These are phyloP conservation scores for Drosophila subpulchrella DNA, from an alignment of 1,140 invertebrate genomes.

Conservation along the genomic window DNA sequence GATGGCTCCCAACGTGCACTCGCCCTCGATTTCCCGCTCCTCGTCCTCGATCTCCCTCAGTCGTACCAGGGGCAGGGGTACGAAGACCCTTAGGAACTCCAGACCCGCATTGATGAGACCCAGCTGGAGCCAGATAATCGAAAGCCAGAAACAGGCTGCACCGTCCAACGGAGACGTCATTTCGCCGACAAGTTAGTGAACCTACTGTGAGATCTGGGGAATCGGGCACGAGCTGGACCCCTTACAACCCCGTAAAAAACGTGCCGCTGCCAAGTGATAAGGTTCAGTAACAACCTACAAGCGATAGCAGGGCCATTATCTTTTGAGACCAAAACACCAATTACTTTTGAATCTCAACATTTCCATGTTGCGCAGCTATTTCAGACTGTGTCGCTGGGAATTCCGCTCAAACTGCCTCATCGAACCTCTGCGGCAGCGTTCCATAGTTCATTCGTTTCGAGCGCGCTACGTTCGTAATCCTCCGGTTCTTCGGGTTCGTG, in stretches of 20 bases:
- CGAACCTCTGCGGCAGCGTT: constrained; percentile 27
- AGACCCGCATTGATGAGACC: constrained; percentile 34
- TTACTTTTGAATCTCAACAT: constrained; percentile 21
- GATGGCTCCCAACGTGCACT: constrained; percentile 51
- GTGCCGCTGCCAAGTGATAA: constrained; percentile 18
- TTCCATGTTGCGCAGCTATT: constrained; percentile 1
- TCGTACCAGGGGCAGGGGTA: constrained; percentile 40
- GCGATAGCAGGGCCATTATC: constrained; percentile 5
- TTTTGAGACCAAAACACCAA: constrained; percentile 7
- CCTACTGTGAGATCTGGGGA: constrained; percentile 14
- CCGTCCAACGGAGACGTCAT: constrained; percentile 9
- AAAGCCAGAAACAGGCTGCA: constrained; percentile 20
- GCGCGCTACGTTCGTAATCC: no score
- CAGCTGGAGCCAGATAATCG: constrained; percentile 40
- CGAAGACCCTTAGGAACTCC: constrained; percentile 15
- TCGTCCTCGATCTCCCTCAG: constrained; percentile 24
- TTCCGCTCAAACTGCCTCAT: constrained; percentile 22
- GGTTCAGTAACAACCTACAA: not conserved
- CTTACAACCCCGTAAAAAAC: not conserved
- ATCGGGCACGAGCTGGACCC: constrained; percentile 2
- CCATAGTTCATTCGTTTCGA: constrained; percentile 22
- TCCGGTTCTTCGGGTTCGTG: not conserved
- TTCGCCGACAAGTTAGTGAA: constrained; percentile 5
- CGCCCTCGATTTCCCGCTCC: constrained; percentile 31
- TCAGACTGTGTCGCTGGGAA: not conserved